Conservation (phyloP, 2,797 vertebrate species). For the Huso huso region DNA sequence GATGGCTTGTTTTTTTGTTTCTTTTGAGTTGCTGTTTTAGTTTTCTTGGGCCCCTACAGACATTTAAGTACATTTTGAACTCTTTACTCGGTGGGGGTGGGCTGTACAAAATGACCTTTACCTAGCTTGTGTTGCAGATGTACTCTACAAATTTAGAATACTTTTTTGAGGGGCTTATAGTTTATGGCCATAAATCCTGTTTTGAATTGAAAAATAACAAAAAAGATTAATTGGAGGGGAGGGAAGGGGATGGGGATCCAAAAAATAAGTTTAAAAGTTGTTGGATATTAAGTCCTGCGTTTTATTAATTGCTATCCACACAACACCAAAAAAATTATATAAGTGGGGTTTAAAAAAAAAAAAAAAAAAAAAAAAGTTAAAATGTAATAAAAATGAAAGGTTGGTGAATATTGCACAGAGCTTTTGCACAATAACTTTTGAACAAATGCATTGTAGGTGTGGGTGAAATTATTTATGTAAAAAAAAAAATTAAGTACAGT, state of each 20-base stretch:
- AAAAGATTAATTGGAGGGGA: background rate
- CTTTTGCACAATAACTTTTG: background rate
- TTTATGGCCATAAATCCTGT: background rate
- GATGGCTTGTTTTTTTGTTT: no score
- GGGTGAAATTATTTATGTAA: background rate
- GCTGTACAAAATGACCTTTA: no score
- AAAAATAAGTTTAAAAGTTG: no score
- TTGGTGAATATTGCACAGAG: slow-evolving; percentile 2
- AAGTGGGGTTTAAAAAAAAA: slow-evolving; percentile 27
- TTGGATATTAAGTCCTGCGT: no score
- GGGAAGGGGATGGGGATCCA: background rate
- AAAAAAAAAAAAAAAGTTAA: slow-evolving; percentile 21
- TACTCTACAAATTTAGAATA: no score
- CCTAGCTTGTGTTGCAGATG: no score
- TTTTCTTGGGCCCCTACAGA: no score
- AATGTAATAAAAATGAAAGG: slow-evolving; percentile 21
- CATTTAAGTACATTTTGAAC: no score
- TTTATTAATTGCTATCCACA: background rate
- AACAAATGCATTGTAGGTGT: background rate
- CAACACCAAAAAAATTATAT: background rate
- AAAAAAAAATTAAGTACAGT: background rate
- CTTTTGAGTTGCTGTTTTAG: no score
- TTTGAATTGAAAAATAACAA: background rate
- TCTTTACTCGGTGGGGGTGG: no score
- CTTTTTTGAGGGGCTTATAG: no score